These are phyloP conservation scores for Syritta pipiens DNA, from an alignment of 2,888 invertebrate genomes.

Conservation along the genomic window DNA sequence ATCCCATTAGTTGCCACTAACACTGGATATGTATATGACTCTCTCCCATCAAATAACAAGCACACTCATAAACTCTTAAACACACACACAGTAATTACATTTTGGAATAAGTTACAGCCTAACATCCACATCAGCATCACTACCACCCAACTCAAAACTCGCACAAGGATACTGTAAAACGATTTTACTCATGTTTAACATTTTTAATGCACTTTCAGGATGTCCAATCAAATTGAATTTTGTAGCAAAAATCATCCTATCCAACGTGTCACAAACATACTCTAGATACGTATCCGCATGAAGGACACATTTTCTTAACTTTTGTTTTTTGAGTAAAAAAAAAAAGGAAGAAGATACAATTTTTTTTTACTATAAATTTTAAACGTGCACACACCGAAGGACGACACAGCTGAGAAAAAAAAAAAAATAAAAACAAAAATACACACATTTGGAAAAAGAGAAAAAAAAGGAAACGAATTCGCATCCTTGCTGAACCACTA, in stretches of 20 bases:
- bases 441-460: not conserved
- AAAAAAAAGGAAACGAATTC: conserved; percentile 13
- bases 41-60: no score
- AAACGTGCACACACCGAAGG: not conserved
- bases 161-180: conserved; percentile 39
- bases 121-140: not conserved
- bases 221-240: conserved; percentile 59
- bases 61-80: conserved; percentile 35
- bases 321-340: conserved; percentile 30
- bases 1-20: conserved; percentile 47
- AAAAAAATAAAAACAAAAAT: conserved; percentile 18
- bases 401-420: not conserved
- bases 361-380: conserved; percentile 40
- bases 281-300: conserved; percentile 51
- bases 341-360: not conserved
- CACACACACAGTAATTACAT: conserved; percentile 8
- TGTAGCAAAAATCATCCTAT: conserved; percentile 45
- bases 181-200: conserved; percentile 58
- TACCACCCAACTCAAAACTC: not conserved
- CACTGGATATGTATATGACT: no score
- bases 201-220: conserved; percentile 69
- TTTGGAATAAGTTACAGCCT: conserved; percentile 29
- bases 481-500: conserved; percentile 26
- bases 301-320: conserved; percentile 56
- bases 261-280: conserved; percentile 25